A percentile compares a stretch with the other conserved stretches of the same genome.
Evolutionary conservation across 2,113 vertebrate genomes (phyloP).

Genomic region (Rhegmatorhina hoffmannsi): DNA sequence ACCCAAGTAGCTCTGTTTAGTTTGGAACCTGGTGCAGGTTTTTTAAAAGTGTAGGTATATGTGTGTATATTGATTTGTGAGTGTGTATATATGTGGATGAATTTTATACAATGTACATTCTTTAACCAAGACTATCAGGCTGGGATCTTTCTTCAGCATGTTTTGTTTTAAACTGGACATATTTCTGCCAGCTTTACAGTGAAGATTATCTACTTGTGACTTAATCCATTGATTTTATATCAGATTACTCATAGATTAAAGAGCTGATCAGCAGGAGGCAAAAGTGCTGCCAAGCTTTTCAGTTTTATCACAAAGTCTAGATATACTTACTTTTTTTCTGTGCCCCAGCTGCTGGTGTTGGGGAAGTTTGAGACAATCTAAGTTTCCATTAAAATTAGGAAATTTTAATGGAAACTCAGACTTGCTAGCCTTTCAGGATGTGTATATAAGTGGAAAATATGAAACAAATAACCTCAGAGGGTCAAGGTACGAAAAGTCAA

Average conservation of each 20-base stretch:
- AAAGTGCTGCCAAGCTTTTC: background rate
- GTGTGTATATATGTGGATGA: background rate
- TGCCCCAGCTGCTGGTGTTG: background rate
- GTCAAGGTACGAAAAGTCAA: background rate
- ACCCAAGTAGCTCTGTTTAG: background rate
- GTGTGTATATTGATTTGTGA: background rate
- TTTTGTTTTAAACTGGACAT: background rate
- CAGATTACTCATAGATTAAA: background rate
- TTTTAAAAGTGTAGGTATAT: background rate
- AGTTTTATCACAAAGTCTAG: background rate
- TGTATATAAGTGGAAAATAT: conserved; percentile 20
- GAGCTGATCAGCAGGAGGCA: background rate
- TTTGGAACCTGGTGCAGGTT: background rate
- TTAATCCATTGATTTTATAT: background rate
- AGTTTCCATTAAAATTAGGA: background rate
- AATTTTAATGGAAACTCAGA: background rate
- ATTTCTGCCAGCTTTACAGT: background rate
- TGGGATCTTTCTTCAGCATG: background rate
- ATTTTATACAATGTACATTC: background rate
- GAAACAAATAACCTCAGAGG: conserved; percentile 33
- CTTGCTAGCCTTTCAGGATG: background rate
- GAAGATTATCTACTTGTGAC: background rate
- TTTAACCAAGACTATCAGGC: background rate
- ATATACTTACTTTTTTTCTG: background rate
- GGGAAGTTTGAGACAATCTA: background rate